Evolutionary conservation across 2,113 vertebrate genomes (phyloP), one percentile per base, ranked within the genome.

Genomic region (Excalfactoria chinensis): DNA sequence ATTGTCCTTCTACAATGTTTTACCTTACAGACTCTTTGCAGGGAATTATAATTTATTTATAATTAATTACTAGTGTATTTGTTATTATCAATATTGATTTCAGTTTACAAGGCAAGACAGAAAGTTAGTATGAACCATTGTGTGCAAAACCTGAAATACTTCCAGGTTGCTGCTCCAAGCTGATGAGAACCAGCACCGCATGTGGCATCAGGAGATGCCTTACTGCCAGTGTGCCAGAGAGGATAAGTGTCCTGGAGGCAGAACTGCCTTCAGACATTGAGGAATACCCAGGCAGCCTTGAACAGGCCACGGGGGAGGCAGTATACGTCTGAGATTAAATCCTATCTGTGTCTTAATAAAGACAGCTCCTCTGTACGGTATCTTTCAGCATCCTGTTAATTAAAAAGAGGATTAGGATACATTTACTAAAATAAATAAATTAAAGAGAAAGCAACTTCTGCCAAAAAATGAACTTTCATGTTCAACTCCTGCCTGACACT

Each of bases 361-460:
- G 68, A 68, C 35, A 59, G 44, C 67, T 93, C 60, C 62, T 89
- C 72, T 94, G 63, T 51, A 41, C 60, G 68, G 76, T 46, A 73
- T 73, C 71, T 89, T 88, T 95, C 90, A 93, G 68, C 81, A 86
- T 92, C 58, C 76, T 90, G 76, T 90, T 96, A 95, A 91, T 95
- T 77, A 62, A 93, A 91, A 77, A 60, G 19, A 19, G 25, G 23
- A 56, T 30, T 55, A 75, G 40, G 90, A 71, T 89, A 77, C 37
- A 91, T 89, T 79, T 83, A 55, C 20, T 83, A 91, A 94, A 94
- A 87, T 79, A 93, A 88, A 78, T 88, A 69, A 91, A 91, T 90
- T 69, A 94, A 93, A 85, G 28, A 60, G 69, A 95, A 89, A 53
- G 44, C n/a, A 90, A 90, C 88, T 95, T 93, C 87, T 97, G 92